Conservation (phyloP, 1,140 invertebrate species). For the Trissolcus basalis region DNA sequence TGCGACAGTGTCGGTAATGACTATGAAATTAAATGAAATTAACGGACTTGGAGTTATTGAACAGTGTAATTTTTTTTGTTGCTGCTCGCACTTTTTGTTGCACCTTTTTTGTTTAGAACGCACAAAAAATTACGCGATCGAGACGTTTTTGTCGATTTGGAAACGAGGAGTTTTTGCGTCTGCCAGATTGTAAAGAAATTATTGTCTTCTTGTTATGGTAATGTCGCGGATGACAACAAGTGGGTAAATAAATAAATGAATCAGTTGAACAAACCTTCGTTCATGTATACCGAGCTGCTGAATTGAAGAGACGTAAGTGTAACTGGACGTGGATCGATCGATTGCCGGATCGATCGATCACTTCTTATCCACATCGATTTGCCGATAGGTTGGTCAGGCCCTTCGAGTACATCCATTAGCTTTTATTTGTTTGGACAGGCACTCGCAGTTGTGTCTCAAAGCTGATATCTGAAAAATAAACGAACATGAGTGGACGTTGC, state of each 20-base stretch:
- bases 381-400: constrained; percentile 11
- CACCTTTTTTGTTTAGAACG: too few species aligned
- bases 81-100: too few species aligned
- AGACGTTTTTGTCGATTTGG: not conserved
- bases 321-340: constrained; percentile 29
- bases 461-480: constrained; percentile 49
- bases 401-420: constrained; percentile 59
- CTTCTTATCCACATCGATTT: constrained; percentile 35
- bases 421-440: constrained; percentile 64
- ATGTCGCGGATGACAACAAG: not conserved
- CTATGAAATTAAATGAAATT: constrained; percentile 62
- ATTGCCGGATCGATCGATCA: constrained; percentile 25
- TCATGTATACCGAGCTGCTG: constrained; percentile 36
- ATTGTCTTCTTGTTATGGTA: not conserved
- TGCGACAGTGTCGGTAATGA: constrained; percentile 34
- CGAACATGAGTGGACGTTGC: constrained; percentile 21
- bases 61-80: not conserved
- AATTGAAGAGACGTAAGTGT: constrained; percentile 49
- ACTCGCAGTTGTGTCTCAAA: constrained; percentile 58
- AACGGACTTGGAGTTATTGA: constrained; percentile 15
- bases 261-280: constrained; percentile 9
- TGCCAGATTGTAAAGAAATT: too few species aligned
- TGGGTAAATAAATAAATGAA: constrained; percentile 15
- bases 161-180: too few species aligned
- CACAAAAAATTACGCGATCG: too few species aligned